Percentiles rank a stretch among this genome's conserved stretches.
phyloP scores from a whole-genome alignment of 2,797 vertebrate species.

The Sphaeramia orbicularis region DNA sequence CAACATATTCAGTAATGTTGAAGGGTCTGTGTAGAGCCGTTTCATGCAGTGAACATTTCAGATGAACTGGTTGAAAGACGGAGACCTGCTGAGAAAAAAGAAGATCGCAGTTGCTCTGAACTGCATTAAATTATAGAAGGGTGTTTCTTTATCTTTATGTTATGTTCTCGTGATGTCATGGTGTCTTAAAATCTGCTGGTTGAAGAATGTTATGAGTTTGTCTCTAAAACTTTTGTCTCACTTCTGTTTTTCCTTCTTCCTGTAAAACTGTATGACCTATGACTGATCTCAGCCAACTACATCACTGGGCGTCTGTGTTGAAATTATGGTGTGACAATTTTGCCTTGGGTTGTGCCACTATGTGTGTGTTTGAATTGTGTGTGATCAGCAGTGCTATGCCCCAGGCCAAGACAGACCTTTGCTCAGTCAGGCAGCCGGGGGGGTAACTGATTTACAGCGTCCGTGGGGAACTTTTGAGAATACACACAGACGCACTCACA shows the following conservation, averaged over 20 bases:
- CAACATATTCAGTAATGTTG: background rate
- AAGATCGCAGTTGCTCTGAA: background rate
- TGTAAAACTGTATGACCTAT: conserved; percentile 13
- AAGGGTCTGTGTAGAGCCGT: background rate
- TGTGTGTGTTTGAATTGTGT: conserved; percentile 1
- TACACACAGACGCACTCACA: conserved; percentile 13
- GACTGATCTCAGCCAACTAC: conserved; percentile 13
- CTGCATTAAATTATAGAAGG: background rate
- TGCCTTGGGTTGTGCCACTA: background rate
- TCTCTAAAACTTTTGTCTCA: conserved; percentile 18
- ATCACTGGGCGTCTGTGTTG: conserved; percentile 18
- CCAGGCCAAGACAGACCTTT: conserved; percentile 68
- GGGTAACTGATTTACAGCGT: conserved; percentile 78
- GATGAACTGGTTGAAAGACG: background rate
- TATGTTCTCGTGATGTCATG: conserved; percentile 11
- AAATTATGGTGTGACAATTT: conserved; percentile 19
- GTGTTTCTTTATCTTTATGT: background rate
- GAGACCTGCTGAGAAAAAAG: background rate
- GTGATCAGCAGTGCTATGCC: conserved; percentile 1
- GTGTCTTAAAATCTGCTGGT: background rate
- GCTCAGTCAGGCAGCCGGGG: conserved; percentile 50
- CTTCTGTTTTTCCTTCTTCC: conserved; percentile 8
- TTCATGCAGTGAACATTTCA: background rate
- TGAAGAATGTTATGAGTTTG: conserved; percentile 9
- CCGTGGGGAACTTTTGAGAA: conserved; percentile 28